Evolutionary conservation across 1,140 invertebrate species (phyloP), one percentile per base, ranked within the genome.

Genomic region (Drosophila ambigua): DNA sequence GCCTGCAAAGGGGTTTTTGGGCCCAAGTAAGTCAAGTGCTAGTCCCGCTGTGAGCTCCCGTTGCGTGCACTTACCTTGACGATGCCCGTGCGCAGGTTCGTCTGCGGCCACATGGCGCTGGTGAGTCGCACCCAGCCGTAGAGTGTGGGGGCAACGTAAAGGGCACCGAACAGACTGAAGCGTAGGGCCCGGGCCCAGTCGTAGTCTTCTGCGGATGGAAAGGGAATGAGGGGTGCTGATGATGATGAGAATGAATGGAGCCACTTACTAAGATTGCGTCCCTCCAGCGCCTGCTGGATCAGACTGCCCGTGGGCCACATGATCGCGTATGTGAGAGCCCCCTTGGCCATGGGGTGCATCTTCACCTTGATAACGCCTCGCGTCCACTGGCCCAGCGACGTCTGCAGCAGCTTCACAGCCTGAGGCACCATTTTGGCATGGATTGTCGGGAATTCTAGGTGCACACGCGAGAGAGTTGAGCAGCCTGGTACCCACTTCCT

Each of bases 101-200:
- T 93, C 60, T 93, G 93, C 4, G 95, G 95, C 94, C 95, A 95
- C 66, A 96, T 91, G 45, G 92, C 92, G 23, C 93, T 93, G 26
- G 94, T 94, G 15, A 95, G 92, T 79, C 93, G 93, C 23, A 96
- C 91, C 95, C 95, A 96, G 16, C 93, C 93, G 77, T 95, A 95
- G 1, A 96, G 75, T 0, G 95, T 95, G 4, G 96, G 96, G 2
- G 95, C 95, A 16, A 95, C 95, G 85, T 95, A 96, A 41, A 94
- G 92, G 6, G 93, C 93, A 13, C 95, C 96, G 83, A 95, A 96
- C 7, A 96, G 61, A 87, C 93, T 93, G 79, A 95, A 96, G 65
- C 95, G 93, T 13, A 94, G 54, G 4, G 93, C 93, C 78, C 95
- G 93, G 8, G 84, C 90, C 93, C 93, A 94, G 72, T 94, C 93